Base-by-base conservation (phyloP, 2,888 invertebrate species). In the Lithophane semibrunnea region DNA sequence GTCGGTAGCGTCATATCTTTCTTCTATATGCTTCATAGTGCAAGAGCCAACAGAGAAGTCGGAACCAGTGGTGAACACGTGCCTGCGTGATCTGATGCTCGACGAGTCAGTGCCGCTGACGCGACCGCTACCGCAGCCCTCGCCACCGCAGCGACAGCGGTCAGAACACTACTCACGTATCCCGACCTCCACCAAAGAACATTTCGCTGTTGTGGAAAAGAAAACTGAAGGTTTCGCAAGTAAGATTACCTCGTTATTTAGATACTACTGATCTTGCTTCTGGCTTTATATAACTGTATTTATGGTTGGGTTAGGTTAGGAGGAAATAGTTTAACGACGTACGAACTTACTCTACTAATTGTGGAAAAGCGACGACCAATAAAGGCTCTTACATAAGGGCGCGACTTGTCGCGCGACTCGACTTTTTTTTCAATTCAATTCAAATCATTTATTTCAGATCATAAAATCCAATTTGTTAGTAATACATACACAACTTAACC, bases 141-240 rank as follows among this genome's bases (percentile, higher is more conserved):
- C 95, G 74, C 94, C 95, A 65, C 94, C 95, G 83, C 94, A 94
- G 84, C 93, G 94, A 1, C 94, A 94, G 69, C 93, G 94, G 3
- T 80, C 92, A 13, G 95, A 95, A 52, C 86, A 89, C 79, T 92
- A 91, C 89, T 95, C 96, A 3, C 92, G 95, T 54, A 95, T 95
- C 84, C 95, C 95, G 60, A 95, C 94, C 67, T 92, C 94, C 70
- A 93, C 92, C 52, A 94, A 94, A 80, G 94, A 94, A 82, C 92
- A 94, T 80, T 94, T 94, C 74, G 77, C 87, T 5, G 84, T 89
- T 0, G 37, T 90, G 2, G 95, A 95, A 2, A 95, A 94, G 86
- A 95, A 94, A 88, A 63, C 91, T 0, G 95, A 95, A 49, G 67
- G 88, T 3, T 93, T 92, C 65, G 74, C 94, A 66, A 90, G 95